These are phyloP conservation scores for Slavum lentiscoides DNA, from an alignment of 2,888 invertebrate genomes.

Conservation along the genomic window DNA sequence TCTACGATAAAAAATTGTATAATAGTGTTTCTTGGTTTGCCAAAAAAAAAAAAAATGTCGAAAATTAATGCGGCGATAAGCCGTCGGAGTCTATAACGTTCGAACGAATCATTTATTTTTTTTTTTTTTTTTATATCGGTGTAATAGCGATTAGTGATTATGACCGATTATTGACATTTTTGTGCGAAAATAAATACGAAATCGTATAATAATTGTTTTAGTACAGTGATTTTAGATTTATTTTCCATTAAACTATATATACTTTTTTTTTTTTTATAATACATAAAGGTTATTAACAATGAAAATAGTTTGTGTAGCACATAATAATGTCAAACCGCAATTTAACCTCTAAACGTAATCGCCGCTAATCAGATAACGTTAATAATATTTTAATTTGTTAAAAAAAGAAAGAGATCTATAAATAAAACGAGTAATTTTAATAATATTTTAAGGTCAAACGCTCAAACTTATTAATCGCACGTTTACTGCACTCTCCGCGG, in stretches of 20 bases:
- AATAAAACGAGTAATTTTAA: background rate
- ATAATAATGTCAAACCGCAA: background rate
- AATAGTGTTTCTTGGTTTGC: background rate
- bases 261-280: too few species aligned
- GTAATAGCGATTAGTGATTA: background rate
- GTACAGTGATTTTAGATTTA: too few species aligned
- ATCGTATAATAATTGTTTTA: too few species aligned
- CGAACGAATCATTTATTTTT: background rate
- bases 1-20: background rate
- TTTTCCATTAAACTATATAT: too few species aligned
- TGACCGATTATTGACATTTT: too few species aligned
- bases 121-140: background rate
- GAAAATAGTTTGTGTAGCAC: background rate
- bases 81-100: background rate
- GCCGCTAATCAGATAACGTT: background rate
- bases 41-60: too few species aligned
- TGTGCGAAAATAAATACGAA: too few species aligned
- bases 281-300: background rate
- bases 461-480: background rate
- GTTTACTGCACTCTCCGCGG: background rate
- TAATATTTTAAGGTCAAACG: background rate
- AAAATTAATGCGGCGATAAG: background rate
- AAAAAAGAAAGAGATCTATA: background rate
- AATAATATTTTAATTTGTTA: background rate
- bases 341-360: background rate